phyloP scores from a whole-genome alignment of 2,113 vertebrate genomes.

The Asarcornis scutulata region DNA sequence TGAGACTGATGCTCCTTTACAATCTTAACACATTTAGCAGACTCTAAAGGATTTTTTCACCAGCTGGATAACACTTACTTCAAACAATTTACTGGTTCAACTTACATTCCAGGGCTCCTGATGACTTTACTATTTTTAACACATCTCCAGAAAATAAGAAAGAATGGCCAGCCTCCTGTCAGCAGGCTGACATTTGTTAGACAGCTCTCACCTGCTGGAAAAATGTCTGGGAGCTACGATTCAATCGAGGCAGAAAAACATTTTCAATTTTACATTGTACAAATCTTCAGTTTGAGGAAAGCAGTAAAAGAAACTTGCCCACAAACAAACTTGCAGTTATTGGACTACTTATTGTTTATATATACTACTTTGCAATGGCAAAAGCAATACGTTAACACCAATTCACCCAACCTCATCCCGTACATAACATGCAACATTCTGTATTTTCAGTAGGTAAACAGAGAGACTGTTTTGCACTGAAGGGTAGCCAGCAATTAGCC shows the following conservation, averaged over 20 bases:
- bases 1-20: not conserved
- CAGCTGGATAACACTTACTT: not conserved
- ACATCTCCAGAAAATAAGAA: not conserved
- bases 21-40: not conserved
- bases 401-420: not conserved
- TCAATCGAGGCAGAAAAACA: not conserved
- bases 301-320: not conserved
- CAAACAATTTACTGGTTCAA: not conserved
- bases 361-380: not conserved
- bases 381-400: not conserved
- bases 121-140: not conserved
- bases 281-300: not conserved
- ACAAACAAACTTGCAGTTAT: not conserved
- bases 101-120: not conserved
- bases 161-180: rapidly evolving
- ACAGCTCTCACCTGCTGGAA: not conserved
- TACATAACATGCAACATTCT: rapidly evolving
- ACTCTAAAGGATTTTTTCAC: not conserved
- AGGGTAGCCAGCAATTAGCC: not conserved
- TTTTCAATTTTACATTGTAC: not conserved
- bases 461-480: not conserved
- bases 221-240: not conserved
- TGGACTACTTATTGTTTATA: not conserved
- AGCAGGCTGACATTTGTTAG: not conserved
- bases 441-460: not conserved